A percentile compares a stretch with the other conserved stretches of the same genome.
These are phyloP conservation scores for Elachura formosa DNA, from an alignment of 2,113 vertebrate genomes.

Conservation along the genomic window DNA sequence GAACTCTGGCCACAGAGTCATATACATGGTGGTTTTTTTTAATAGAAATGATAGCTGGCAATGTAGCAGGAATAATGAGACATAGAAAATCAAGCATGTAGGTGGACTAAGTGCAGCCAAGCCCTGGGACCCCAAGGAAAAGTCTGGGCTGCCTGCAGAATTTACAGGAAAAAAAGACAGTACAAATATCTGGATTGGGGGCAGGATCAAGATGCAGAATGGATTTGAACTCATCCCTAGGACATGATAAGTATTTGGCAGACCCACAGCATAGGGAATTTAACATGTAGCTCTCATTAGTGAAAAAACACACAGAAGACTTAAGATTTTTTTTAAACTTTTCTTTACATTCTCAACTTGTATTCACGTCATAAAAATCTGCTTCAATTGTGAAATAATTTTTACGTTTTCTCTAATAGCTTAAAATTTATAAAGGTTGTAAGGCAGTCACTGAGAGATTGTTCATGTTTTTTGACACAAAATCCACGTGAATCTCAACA, in stretches of 20 bases:
- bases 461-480: not conserved
- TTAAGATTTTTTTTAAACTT: not conserved
- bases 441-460: not conserved
- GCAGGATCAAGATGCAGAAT: slow-evolving; percentile 27
- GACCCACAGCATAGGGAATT: not conserved
- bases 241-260: slow-evolving; percentile 47
- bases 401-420: not conserved
- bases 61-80: not conserved
- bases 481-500: not conserved
- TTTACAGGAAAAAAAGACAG: slow-evolving; percentile 42
- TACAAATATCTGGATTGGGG: not conserved
- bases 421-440: not conserved
- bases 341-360: not conserved
- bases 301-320: not conserved
- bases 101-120: slow-evolving; percentile 48
- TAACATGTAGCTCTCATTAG: slow-evolving; percentile 39
- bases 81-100: slow-evolving; percentile 17
- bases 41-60: not conserved
- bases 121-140: slow-evolving; percentile 19
- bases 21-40: not conserved
- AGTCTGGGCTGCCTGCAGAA: slow-evolving; percentile 22
- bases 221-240: slow-evolving; percentile 35
- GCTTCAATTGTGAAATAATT: not conserved
- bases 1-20: not conserved
- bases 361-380: not conserved